Evolutionary conservation across 1,140 invertebrate species (phyloP).

Genomic region (Macrobrachium nipponense): DNA sequence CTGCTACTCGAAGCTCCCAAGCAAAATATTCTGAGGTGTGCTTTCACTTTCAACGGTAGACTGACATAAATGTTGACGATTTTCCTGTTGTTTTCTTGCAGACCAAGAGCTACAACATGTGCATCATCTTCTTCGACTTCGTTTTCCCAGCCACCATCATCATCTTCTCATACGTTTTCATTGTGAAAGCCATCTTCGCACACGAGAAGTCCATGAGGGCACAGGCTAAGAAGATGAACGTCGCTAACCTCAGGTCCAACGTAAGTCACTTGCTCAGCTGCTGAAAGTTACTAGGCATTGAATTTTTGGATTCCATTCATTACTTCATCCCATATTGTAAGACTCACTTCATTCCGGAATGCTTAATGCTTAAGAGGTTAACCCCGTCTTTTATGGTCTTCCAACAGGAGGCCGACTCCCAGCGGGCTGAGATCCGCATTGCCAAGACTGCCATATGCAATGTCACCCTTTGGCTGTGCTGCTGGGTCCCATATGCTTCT

Average conservation of each 20-base stretch:
- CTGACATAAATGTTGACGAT: too few relatives aligned
- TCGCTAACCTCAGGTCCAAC: constrained; percentile 67
- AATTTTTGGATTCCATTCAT: too few relatives aligned
- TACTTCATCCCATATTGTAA: too few relatives aligned
- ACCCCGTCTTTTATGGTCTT: not conserved
- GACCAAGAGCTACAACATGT: constrained; percentile 50
- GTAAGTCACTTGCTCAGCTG: not conserved
- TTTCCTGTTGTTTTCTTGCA: not conserved
- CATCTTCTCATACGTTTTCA: constrained; percentile 70
- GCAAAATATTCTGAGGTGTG: not conserved
- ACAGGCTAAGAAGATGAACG: constrained; percentile 70
- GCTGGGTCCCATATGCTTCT: constrained; percentile 70
- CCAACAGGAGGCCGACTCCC: constrained; percentile 57
- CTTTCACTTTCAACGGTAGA: too few relatives aligned
- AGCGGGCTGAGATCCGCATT: constrained; percentile 65
- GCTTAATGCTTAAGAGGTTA: not conserved
- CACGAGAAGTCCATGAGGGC: constrained; percentile 70
- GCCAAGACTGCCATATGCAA: constrained; percentile 69
- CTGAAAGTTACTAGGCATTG: not conserved
- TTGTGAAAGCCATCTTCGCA: constrained; percentile 69
- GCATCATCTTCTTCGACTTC: constrained; percentile 63
- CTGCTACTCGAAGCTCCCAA: too few relatives aligned
- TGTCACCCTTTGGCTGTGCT: constrained; percentile 67
- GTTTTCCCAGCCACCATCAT: constrained; percentile 64
- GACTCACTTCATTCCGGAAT: too few relatives aligned